Evolutionary conservation across 2,113 vertebrate species (phyloP), one percentile per base, ranked within the genome.

Genomic region (Eleginops maclovinus): DNA sequence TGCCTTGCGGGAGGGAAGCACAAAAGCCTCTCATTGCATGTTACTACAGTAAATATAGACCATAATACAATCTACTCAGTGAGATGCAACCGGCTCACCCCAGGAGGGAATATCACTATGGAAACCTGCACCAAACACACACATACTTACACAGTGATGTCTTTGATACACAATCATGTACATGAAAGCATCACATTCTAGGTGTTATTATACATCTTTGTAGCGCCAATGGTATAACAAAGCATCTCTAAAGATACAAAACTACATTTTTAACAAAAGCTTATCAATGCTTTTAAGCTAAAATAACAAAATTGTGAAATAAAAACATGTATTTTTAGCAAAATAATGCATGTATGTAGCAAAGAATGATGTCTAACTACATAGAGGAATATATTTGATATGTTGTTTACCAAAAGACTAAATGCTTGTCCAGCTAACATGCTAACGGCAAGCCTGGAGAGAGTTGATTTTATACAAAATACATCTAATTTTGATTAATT

Each of bases 41-140:
- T 91, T 91, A 72, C 75, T 88, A 88, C 85, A 85, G 89, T 88
- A 91, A 91, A 90, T 89, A 88, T 86, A 92, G 88, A 81, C 88
- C 82, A 79, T 87, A 90, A 90, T 89, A 88, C 75, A 82, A 88
- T 91, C 83, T 79, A 78, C 76, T 79, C 80, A 65, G 64, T 83
- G 67, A 87, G 75, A 79, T 79, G 84, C 87, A 78, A 68, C 81
- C 83, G 68, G 62, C 71, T 84, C 88, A 17, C 83, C 78, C 69
- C 77, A 43, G 85, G 82, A 79, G 82, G 79, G 61, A 69, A 22
- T 19, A 81, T 93, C 61, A 8, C 91, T 75, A 89, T 89, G 88
- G 89, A 83, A 90, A 92, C 89, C 47, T 63, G 60, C 59, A 63
- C 71, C 72, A 75, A 87, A 77, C 70, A 56, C 77, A 62, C 36